Base-by-base conservation (phyloP, 1,140 invertebrate species). In the Papilio aristodemus region DNA sequence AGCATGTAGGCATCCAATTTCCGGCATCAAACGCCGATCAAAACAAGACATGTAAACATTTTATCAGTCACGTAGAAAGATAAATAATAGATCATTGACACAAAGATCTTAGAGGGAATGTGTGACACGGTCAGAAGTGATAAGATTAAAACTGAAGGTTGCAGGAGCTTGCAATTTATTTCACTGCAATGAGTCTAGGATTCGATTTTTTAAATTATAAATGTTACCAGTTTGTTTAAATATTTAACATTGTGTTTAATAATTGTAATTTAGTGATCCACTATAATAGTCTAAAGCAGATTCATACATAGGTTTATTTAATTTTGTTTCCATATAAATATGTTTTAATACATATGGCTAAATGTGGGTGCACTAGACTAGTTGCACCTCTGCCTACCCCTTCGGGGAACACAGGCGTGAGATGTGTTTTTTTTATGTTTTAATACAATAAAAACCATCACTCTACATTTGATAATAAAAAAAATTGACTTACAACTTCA, bases 401-500 rank as follows among this genome's bases (percentile, higher is more conserved):
- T n/a, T n/a, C n/a, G n/a, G n/a, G n/a, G n/a, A n/a, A n/a, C n/a
- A n/a, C n/a, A n/a, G n/a, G n/a, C n/a, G n/a, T n/a, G n/a, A n/a
- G n/a, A n/a, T n/a, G n/a, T n/a, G n/a, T n/a, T n/a, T n/a, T n/a
- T n/a, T n/a, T n/a, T n/a, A n/a, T n/a, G n/a, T n/a, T n/a, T n/a
- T n/a, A n/a, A n/a, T n/a, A n/a, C 11, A 38, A 7, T 8, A 39
- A 58, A 58, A 7, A 17, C 32, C n/a, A n/a, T n/a, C n/a, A n/a
- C n/a, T n/a, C n/a, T n/a, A n/a, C n/a, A n/a, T 50, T 0, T 50
- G 14, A 19, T 13, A 54, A 6, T 11, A 25, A 64, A 76, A 73
- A 77, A 75, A 57, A 69, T 68, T 75, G 62, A 83, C 80, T 84
- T 72, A 84, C 84, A 46, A 78, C 77, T 69, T 84, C 80, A 25